Conservation (phyloP, 2,888 invertebrate species). For the Branchellion lobata region DNA sequence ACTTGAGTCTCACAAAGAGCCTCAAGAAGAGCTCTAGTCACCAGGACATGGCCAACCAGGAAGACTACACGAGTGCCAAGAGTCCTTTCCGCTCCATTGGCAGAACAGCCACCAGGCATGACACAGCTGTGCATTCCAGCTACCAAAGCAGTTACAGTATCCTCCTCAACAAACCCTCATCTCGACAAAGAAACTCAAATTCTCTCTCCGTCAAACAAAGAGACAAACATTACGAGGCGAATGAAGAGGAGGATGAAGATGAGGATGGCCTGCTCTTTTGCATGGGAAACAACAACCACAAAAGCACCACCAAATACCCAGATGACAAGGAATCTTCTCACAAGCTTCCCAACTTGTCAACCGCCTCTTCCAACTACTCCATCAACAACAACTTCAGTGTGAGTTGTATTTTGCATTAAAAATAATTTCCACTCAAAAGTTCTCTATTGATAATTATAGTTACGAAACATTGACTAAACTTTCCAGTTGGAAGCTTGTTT, state of each 20-base stretch:
- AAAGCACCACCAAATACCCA: no score
- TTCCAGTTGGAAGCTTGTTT: no score
- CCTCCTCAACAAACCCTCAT: not conserved
- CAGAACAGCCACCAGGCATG: not conserved
- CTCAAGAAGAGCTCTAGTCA: slow-evolving; percentile 41
- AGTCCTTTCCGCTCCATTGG: not conserved
- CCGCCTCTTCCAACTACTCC: slow-evolving; percentile 5
- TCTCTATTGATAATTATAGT: no score
- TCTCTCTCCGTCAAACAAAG: slow-evolving; percentile 5
- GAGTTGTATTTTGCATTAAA: not conserved
- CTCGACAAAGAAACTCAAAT: not conserved
- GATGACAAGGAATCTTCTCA: not conserved
- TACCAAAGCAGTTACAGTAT: no score
- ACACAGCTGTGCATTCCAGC: not conserved
- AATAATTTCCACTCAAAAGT: no score
- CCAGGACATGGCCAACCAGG: slow-evolving; percentile 26
- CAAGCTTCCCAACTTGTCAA: not conserved
- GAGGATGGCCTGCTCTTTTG: not conserved
- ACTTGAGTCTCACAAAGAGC: not conserved
- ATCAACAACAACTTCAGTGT: slow-evolving; percentile 41
- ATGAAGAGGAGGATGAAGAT: not conserved
- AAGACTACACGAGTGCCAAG: not conserved
- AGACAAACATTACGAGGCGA: not conserved
- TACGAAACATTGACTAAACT: no score
- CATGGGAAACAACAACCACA: not conserved